Evolutionary conservation across 2,888 invertebrate genomes (phyloP).

Genomic region (Apamea monoglypha): DNA sequence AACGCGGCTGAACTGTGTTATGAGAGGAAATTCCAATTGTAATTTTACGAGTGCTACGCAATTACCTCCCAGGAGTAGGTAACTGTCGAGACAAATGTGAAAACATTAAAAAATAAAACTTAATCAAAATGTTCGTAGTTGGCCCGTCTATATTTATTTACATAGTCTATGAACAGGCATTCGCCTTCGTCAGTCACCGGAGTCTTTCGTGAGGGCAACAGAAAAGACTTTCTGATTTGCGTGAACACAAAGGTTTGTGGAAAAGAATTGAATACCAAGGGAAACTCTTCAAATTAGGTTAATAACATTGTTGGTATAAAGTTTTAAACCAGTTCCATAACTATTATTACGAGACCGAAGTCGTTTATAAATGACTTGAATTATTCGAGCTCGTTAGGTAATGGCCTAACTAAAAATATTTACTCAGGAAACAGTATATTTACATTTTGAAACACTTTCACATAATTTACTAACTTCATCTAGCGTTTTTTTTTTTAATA

Average conservation of each 20-base stretch:
- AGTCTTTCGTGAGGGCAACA: conserved; percentile 63
- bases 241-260: conserved; percentile 64
- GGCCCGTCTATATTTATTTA: conserved; percentile 12
- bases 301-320: conserved; percentile 62
- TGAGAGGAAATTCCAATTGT: not conserved
- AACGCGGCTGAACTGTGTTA: not conserved
- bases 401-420: conserved; percentile 11
- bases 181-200: conserved; percentile 22
- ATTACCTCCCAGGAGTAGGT: not conserved
- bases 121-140: not conserved
- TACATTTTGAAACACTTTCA: not conserved
- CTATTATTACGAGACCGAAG: conserved; percentile 33
- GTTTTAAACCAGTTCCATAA: conserved; percentile 57
- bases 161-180: conserved; percentile 56
- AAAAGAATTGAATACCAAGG: conserved; percentile 54
- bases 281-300: conserved; percentile 66
- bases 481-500: not conserved
- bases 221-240: conserved; percentile 69
- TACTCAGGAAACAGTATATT: not conserved
- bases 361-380: conserved; percentile 47
- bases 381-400: conserved; percentile 34
- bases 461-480: not conserved
- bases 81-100: not conserved
- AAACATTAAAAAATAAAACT: not conserved
- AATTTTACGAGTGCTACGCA: not conserved